A percentile compares a stretch with the other conserved stretches of the same genome.
These are phyloP conservation scores for Mystacornis crossleyi DNA, from an alignment of 2,113 vertebrate genomes.

Conservation along the genomic window DNA sequence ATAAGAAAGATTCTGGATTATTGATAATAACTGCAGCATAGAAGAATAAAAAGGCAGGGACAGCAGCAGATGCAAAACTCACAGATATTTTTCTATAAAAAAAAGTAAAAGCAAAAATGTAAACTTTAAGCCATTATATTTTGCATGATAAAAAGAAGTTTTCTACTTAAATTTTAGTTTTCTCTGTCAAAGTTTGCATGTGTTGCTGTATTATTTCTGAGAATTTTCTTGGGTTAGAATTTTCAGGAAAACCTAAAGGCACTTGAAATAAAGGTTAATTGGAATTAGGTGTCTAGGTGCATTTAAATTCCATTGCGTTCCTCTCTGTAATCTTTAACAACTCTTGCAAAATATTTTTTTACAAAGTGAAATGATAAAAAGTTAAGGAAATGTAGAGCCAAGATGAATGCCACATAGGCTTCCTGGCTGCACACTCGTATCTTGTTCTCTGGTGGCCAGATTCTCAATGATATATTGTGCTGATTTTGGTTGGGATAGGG, in stretches of 20 bases:
- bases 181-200: not conserved
- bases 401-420: not conserved
- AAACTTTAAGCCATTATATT: not conserved
- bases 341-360: not conserved
- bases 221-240: not conserved
- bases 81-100: not conserved
- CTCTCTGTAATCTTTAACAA: not conserved
- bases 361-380: not conserved
- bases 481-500: not conserved
- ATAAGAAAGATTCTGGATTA: not conserved
- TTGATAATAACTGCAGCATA: not conserved
- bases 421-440: not conserved
- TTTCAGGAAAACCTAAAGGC: not conserved
- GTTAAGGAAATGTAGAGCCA: not conserved
- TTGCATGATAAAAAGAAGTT: not conserved
- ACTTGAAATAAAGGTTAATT: slow-evolving; percentile 42
- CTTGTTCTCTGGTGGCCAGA: not conserved
- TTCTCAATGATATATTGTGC: not conserved
- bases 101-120: not conserved
- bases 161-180: not conserved
- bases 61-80: not conserved
- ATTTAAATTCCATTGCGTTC: not conserved
- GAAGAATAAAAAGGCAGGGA: not conserved
- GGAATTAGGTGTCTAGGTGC: not conserved
- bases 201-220: not conserved